Conservation (phyloP, 2,113 vertebrate genomes). For the Danionella cerebrum region DNA sequence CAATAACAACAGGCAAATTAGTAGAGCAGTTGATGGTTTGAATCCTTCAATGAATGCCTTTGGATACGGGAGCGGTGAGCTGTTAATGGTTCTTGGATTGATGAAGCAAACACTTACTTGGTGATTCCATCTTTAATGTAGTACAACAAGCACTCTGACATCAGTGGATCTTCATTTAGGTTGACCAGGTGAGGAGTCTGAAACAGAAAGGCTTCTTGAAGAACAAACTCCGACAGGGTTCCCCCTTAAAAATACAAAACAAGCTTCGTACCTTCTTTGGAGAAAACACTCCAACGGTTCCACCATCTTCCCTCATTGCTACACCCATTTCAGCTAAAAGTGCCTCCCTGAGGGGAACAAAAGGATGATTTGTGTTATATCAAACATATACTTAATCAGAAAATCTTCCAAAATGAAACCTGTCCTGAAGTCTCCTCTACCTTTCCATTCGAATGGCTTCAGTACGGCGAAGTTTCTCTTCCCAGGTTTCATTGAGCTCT, state of each 20-base stretch:
- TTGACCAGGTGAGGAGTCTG: constrained; percentile 95
- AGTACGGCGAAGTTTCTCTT: constrained; percentile 90
- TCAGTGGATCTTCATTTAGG: constrained; percentile 91
- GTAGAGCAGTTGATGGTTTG: no score
- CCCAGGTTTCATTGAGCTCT: constrained; percentile 96
- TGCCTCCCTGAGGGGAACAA: constrained; percentile 73
- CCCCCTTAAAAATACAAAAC: not conserved
- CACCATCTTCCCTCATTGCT: constrained; percentile 94
- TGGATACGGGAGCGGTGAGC: no score
- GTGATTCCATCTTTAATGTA: constrained; percentile 96
- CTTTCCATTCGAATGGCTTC: constrained; percentile 97
- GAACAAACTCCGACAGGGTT: not conserved
- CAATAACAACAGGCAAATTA: no score
- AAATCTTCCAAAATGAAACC: not conserved
- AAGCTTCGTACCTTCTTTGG: constrained; percentile 83
- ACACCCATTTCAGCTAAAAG: constrained; percentile 97
- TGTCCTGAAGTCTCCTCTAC: constrained; percentile 48
- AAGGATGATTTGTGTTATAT: not conserved
- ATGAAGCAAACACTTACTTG: constrained; percentile 66
- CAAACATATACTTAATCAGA: not conserved
- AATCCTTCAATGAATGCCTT: no score
- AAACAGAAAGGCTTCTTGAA: constrained; percentile 11
- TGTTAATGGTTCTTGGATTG: no score
- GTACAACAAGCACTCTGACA: constrained; percentile 97
- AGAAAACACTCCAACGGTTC: constrained; percentile 93